Evolutionary conservation across 1,140 invertebrate genomes (phyloP).

Genomic region (Nymphalis io): DNA sequence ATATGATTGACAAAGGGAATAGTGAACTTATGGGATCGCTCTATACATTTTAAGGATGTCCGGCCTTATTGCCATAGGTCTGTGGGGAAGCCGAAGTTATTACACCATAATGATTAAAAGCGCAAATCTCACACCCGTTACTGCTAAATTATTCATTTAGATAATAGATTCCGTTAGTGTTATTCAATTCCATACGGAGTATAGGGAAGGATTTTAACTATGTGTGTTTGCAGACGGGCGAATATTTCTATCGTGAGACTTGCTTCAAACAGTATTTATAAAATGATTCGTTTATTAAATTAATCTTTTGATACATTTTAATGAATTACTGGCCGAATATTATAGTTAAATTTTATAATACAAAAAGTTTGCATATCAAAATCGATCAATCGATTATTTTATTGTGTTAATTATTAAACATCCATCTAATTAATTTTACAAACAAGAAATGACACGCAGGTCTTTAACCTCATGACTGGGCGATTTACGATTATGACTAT

Average conservation of each 20-base stretch:
- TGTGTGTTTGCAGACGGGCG: constrained; percentile 5
- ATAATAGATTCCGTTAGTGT: constrained; percentile 62
- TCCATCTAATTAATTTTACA: constrained; percentile 30
- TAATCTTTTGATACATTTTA: too few species aligned
- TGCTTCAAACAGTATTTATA: neutral
- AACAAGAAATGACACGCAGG: constrained; percentile 30
- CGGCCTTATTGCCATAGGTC: constrained; percentile 2
- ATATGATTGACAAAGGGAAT: too few species aligned
- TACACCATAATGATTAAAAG: constrained; percentile 56
- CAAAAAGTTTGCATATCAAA: neutral
- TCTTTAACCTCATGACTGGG: constrained; percentile 20
- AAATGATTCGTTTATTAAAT: too few species aligned
- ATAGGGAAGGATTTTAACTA: constrained; percentile 3
- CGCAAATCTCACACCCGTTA: constrained; percentile 49
- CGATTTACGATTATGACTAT: constrained; percentile 23
- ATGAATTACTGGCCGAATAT: too few species aligned
- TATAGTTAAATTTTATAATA: too few species aligned
- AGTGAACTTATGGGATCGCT: neutral
- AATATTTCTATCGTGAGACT: neutral
- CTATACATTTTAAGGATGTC: neutral
- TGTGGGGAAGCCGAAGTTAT: constrained; percentile 42
- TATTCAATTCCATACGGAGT: constrained; percentile 50
- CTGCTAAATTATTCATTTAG: constrained; percentile 64
- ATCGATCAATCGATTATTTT: neutral
- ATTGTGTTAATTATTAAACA: constrained; percentile 23